Evolutionary conservation across 2,888 invertebrate species (phyloP).

Genomic region (Cloeon dipterum): DNA sequence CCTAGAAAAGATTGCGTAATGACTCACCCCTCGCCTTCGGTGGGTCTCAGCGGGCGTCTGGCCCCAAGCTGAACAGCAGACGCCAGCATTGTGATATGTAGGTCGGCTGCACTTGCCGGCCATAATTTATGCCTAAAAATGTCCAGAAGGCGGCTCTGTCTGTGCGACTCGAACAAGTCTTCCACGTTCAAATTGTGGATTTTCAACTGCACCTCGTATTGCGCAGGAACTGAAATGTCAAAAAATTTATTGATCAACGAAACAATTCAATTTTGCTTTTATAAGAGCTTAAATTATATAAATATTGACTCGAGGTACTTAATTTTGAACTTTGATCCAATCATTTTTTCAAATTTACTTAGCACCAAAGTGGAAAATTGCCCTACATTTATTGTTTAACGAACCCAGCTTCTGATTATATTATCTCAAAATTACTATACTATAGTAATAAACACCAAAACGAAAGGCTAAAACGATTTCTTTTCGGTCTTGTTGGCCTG

Average conservation of each 20-base stretch:
- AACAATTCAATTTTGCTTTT: no score
- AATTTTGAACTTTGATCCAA: neutral
- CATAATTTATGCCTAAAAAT: slow-evolving; percentile 54
- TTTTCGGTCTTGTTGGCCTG: no score
- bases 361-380: neutral
- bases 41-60: slow-evolving; percentile 54
- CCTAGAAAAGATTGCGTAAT: slow-evolving; percentile 2
- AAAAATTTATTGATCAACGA: slow-evolving; percentile 9
- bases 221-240: slow-evolving; percentile 29
- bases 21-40: slow-evolving; percentile 62
- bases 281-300: no score
- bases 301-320: slow-evolving; percentile 9
- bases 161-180: slow-evolving; percentile 51
- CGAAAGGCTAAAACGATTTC: no score
- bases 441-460: no score
- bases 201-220: slow-evolving; percentile 61
- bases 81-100: slow-evolving; percentile 63
- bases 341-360: no score
- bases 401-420: no score
- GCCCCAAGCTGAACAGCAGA: slow-evolving; percentile 72
- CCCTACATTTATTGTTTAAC: neutral
- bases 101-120: slow-evolving; percentile 46
- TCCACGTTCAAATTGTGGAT: slow-evolving; percentile 77
- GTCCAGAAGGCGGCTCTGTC: slow-evolving; percentile 49
- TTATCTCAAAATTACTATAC: no score